Base-by-base conservation (phyloP, 2,888 invertebrate genomes). In the Lymantria monacha region DNA sequence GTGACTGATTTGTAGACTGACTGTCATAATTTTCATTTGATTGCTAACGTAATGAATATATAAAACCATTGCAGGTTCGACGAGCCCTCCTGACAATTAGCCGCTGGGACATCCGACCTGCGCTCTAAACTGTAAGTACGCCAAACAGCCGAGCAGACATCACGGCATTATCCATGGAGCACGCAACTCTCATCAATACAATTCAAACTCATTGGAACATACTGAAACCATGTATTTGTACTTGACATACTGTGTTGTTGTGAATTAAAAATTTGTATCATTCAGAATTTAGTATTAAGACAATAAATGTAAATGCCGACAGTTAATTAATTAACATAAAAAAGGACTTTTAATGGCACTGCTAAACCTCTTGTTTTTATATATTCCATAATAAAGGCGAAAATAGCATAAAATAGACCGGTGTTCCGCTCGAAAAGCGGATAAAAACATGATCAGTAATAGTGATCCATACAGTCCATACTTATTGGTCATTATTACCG, bases 21-120 rank as follows among this genome's bases (percentile, higher is more conserved):
- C n/a, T n/a, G n/a, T n/a, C n/a, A n/a, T n/a, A n/a, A n/a, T n/a
- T n/a, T n/a, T n/a, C n/a, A n/a, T n/a, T n/a, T n/a, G n/a, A n/a
- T n/a, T n/a, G n/a, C n/a, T n/a, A n/a, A n/a, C n/a, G 22, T 22
- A 22, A 22, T 33, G 33, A 8, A 10, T 33, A 10, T 7, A 10
- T 33, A 8, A 33, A 33, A 33, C 1, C 42, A 43, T 83, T 83
- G 13, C 79, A 92, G 92, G 59, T 92, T 93, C 74, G 92, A 92
- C 61, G 87, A 85, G 59, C 91, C 93, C 69, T 95, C 94, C 80
- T 95, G 95, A 95, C 95, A 95, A 95, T 95, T 94, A 95, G 94
- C 94, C 93, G 93, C 94, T 93, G 93, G 93, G 93, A 85, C 93
- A 85, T 86, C 93, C 85, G 88, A 92, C 88, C 87, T 91, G 85